Evolutionary conservation across 2,113 vertebrate genomes (phyloP).

Genomic region (Petrocephalus microphthalmus): DNA sequence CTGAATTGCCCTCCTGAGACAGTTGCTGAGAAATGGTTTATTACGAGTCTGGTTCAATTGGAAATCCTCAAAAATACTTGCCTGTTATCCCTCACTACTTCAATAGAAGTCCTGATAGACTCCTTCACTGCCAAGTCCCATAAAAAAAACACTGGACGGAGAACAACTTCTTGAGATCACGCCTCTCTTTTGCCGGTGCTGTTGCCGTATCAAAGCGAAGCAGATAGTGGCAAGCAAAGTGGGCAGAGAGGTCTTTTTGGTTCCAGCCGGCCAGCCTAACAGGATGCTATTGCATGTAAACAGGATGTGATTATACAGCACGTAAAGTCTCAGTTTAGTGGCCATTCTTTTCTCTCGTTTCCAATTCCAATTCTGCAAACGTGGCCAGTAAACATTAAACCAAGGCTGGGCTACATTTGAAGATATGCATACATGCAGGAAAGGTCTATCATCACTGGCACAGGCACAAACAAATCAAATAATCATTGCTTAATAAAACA

Average conservation of each 20-base stretch:
- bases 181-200: background rate
- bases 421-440: background rate
- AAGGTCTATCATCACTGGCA: background rate
- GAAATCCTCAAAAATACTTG: background rate
- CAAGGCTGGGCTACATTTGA: background rate
- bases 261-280: background rate
- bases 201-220: background rate
- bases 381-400: background rate
- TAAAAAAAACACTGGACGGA: background rate
- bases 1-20: background rate
- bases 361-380: background rate
- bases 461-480: background rate
- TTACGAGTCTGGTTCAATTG: background rate
- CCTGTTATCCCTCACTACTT: background rate
- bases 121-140: background rate
- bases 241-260: conserved; percentile 39
- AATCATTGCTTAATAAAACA: background rate
- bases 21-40: no score
- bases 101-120: background rate
- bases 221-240: background rate
- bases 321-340: background rate
- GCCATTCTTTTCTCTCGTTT: background rate
- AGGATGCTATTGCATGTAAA: conserved; percentile 32
- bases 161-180: background rate
- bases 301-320: conserved; percentile 34